These are phyloP conservation scores for Drosophila basisetae DNA, from an alignment of 2,888 invertebrate genomes.

Conservation along the genomic window DNA sequence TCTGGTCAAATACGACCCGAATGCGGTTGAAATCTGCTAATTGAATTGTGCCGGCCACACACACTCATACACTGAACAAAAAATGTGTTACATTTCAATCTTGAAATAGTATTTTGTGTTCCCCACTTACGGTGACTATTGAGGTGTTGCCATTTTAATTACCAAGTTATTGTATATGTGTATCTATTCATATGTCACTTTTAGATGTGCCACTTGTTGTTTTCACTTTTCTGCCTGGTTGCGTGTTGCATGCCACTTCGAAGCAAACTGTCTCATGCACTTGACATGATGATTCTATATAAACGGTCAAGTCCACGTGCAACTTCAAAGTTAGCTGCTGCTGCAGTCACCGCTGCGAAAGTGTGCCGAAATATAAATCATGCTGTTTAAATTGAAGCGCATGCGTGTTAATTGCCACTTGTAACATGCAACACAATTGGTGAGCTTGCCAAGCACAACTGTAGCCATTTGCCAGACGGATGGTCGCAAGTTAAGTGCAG, in stretches of 20 bases:
- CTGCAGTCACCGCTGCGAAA: slow-evolving; percentile 50
- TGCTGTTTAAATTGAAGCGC: slow-evolving; percentile 39
- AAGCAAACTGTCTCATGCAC: slow-evolving; percentile 55
- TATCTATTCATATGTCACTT: neutral
- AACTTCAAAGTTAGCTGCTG: slow-evolving; percentile 2
- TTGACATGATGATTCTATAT: slow-evolving; percentile 64
- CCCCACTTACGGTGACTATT: slow-evolving; percentile 21
- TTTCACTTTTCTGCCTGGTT: slow-evolving; percentile 60
- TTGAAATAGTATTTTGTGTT: neutral
- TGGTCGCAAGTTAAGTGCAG: slow-evolving; percentile 17
- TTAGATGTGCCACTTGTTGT: slow-evolving; percentile 17
- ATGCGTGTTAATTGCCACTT: slow-evolving; percentile 64
- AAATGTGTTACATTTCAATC: neutral
- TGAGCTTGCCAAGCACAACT: slow-evolving; percentile 12
- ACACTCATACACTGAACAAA: neutral
- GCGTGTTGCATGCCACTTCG: slow-evolving; percentile 46
- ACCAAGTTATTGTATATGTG: neutral
- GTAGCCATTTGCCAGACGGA: slow-evolving; percentile 7
- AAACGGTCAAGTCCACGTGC: slow-evolving; percentile 19
- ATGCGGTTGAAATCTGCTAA: slow-evolving; percentile 7
- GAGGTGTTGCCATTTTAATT: slow-evolving; percentile 45
- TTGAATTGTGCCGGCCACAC: neutral
- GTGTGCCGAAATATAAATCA: slow-evolving; percentile 63
- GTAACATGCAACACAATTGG: slow-evolving; percentile 38
- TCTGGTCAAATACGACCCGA: neutral